These are phyloP conservation scores for Polydrusus pterygomalis DNA, from an alignment of 2,888 invertebrate species.

Conservation along the genomic window DNA sequence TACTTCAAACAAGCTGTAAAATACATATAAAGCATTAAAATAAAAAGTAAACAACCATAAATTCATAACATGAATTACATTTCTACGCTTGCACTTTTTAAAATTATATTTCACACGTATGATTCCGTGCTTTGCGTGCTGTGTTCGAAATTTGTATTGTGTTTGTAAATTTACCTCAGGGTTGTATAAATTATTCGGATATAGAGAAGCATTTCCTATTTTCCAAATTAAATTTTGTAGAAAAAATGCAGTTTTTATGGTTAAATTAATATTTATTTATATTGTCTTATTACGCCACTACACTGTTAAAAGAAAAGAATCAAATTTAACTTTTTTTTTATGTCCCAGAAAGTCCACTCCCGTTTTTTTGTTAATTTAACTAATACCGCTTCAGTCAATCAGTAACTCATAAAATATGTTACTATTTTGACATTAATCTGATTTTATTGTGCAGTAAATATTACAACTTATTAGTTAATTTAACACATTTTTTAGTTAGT, in stretches of 20 bases:
- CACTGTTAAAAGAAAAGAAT: too few relatives aligned
- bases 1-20: slow-evolving; percentile 34
- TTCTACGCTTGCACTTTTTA: slow-evolving; percentile 53
- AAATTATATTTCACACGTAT: slow-evolving; percentile 51
- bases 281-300: too few relatives aligned
- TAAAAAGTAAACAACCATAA: slow-evolving; percentile 53
- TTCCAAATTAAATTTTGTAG: slow-evolving; percentile 9
- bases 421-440: too few relatives aligned
- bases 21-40: slow-evolving; percentile 46
- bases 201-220: slow-evolving; percentile 13
- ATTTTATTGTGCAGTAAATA: too few relatives aligned
- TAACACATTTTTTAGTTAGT: too few relatives aligned
- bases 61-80: slow-evolving; percentile 49
- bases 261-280: too few relatives aligned
- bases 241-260: not conserved
- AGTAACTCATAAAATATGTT: too few relatives aligned
- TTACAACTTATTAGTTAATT: too few relatives aligned
- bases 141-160: slow-evolving; percentile 37
- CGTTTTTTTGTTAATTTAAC: too few relatives aligned
- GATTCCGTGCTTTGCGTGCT: slow-evolving; percentile 51
- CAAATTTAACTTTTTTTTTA: too few relatives aligned
- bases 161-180: slow-evolving; percentile 39
- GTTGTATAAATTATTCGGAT: slow-evolving; percentile 1
- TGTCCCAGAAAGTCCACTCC: too few relatives aligned
- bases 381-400: too few relatives aligned